Base-by-base conservation (phyloP, 2,888 invertebrate species). In the Monopis laevigella region DNA sequence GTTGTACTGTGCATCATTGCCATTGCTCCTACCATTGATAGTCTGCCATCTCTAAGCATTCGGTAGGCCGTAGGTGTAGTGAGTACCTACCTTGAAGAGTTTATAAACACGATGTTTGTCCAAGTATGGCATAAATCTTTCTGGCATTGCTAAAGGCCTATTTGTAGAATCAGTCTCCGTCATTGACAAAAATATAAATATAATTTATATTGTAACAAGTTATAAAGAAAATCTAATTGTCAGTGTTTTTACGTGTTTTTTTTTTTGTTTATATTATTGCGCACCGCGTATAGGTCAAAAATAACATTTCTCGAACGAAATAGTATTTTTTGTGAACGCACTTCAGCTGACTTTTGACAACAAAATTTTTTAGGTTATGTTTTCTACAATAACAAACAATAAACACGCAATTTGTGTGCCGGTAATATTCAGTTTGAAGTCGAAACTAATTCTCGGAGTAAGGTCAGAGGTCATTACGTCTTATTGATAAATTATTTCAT, bases 21-120 rank as follows among this genome's bases (percentile, higher is more conserved):
- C n/a, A n/a, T n/a, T n/a, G n/a, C n/a, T n/a, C n/a, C n/a, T n/a
- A n/a, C n/a, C n/a, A n/a, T n/a, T n/a, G n/a, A n/a, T n/a, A n/a
- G n/a, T n/a, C n/a, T n/a, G n/a, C n/a, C n/a, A n/a, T n/a, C n/a
- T n/a, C n/a, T n/a, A n/a, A n/a, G n/a, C n/a, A n/a, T n/a, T n/a
- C n/a, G n/a, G n/a, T n/a, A n/a, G n/a, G n/a, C n/a, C n/a, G n/a
- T n/a, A n/a, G n/a, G n/a, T 8, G 24, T 21, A 7, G 24, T 8
- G 12, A 6, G 21, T 14, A 27, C 21, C 52, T 62, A 86, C 87
- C 64, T 87, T 83, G 52, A 88, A 85, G 6, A 88, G 59, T 63
- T 85, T 84, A 51, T 85, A 86, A 55, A 88, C 80, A 48, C 85
- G 71, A 56, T 85, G 81, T 54, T 84, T 87, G 53, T 88, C 88